phyloP scores from a whole-genome alignment of 1,140 invertebrate genomes.

The Cepaea nemoralis region DNA sequence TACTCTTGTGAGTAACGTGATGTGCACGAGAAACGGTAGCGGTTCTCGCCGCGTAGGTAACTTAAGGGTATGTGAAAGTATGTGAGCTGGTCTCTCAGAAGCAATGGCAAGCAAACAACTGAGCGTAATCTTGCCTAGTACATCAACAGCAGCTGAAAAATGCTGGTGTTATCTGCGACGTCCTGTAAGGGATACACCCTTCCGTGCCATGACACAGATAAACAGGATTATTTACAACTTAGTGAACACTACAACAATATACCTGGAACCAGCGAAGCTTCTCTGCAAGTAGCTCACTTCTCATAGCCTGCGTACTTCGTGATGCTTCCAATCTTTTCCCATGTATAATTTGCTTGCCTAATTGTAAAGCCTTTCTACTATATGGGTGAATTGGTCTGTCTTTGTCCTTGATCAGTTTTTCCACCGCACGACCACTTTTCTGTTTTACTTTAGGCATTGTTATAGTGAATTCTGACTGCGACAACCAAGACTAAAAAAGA shows the following conservation, averaged over 20 bases:
- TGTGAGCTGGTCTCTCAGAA: too few species aligned
- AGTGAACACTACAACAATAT: background rate
- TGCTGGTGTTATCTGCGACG: too few species aligned
- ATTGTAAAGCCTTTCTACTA: slow-evolving; percentile 60
- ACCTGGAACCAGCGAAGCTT: slow-evolving; percentile 45
- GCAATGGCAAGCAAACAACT: too few species aligned
- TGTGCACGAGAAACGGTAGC: too few species aligned
- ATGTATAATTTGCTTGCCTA: slow-evolving; percentile 52
- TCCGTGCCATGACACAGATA: background rate
- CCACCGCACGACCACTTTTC: slow-evolving; percentile 41
- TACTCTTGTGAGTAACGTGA: background rate
- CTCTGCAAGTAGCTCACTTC: slow-evolving; percentile 58
- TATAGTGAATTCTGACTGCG: too few species aligned
- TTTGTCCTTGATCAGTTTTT: slow-evolving; percentile 52
- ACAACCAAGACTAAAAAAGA: too few species aligned
- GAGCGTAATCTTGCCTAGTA: too few species aligned
- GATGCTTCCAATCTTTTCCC: slow-evolving; percentile 47
- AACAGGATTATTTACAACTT: background rate
- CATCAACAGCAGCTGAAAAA: too few species aligned
- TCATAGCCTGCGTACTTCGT: slow-evolving; percentile 38
- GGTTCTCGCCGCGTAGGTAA: too few species aligned
- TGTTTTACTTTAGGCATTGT: slow-evolving; percentile 65
- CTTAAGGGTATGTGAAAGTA: too few species aligned
- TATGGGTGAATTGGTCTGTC: slow-evolving; percentile 63
- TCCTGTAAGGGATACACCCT: too few species aligned